A percentile compares a stretch with the other conserved stretches of the same genome.
Conservation (phyloP, 2,113 vertebrate genomes). For the Antechinus stuartii region DNA sequence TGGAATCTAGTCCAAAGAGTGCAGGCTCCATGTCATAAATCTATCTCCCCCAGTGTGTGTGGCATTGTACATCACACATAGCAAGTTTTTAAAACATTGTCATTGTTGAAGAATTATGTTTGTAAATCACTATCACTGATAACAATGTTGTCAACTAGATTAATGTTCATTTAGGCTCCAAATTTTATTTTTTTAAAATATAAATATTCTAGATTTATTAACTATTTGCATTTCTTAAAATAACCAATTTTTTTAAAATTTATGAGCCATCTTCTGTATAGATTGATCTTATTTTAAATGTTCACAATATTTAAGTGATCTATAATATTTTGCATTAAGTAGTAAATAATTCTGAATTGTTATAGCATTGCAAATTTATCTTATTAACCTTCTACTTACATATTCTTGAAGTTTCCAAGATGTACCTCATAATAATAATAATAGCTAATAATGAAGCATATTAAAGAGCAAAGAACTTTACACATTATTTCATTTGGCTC, state of each 20-base stretch:
- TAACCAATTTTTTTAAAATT: neutral
- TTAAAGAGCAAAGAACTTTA: neutral
- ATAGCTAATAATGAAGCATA: too few relatives aligned
- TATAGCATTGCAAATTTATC: neutral
- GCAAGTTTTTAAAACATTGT: neutral
- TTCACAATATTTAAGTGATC: neutral
- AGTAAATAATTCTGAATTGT: neutral
- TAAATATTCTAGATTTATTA: neutral
- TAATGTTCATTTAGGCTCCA: constrained; percentile 9
- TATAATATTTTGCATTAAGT: neutral
- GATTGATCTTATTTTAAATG: constrained; percentile 4
- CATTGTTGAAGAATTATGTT: neutral
- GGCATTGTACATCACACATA: neutral
- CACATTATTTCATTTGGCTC: neutral
- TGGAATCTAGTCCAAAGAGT: neutral
- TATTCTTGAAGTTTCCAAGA: neutral
- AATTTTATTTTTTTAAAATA: neutral
- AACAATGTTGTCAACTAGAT: neutral
- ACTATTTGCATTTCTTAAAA: constrained; percentile 6
- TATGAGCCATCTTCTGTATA: neutral
- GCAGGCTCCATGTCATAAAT: neutral
- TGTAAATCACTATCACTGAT: neutral
- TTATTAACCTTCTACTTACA: neutral
- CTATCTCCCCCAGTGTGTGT: neutral
- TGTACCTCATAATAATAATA: neutral